phyloP scores from a whole-genome alignment of 2,888 invertebrate genomes.

The Drosophila multiciliata region DNA sequence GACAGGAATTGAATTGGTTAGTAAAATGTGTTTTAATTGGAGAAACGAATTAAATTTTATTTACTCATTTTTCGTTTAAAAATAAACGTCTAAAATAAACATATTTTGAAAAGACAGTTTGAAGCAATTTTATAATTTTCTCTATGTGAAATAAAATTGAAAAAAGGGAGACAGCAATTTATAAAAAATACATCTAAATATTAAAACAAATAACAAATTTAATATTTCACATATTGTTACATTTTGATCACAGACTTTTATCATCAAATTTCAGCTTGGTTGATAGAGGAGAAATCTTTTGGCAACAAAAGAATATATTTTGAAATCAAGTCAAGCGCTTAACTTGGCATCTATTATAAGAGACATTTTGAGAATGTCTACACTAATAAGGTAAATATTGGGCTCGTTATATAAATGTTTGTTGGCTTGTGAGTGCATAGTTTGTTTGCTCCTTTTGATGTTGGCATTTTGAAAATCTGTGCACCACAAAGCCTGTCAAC shows the following conservation, averaged over 20 bases:
- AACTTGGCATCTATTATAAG: conserved; percentile 17
- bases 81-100: too few relatives aligned
- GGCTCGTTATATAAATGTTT: background rate
- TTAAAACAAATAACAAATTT: too few relatives aligned
- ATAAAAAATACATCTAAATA: background rate
- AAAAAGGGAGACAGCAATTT: background rate
- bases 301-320: background rate
- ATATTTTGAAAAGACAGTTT: background rate
- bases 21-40: background rate
- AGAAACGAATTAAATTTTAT: background rate
- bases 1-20: background rate
- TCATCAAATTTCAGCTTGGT: background rate
- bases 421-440: conserved; percentile 13
- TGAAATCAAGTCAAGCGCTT: conserved; percentile 15
- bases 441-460: conserved; percentile 47
- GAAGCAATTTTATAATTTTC: background rate
- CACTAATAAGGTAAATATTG: conserved; percentile 46
- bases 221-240: background rate
- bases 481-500: conserved; percentile 55
- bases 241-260: background rate
- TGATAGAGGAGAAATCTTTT: background rate
- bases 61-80: background rate
- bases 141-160: background rate
- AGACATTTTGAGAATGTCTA: conserved; percentile 12
- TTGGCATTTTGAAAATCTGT: conserved; percentile 48